Evolutionary conservation across 2,888 invertebrate species (phyloP), one percentile per base, ranked within the genome.

Genomic region (Stratiomys singularior): DNA sequence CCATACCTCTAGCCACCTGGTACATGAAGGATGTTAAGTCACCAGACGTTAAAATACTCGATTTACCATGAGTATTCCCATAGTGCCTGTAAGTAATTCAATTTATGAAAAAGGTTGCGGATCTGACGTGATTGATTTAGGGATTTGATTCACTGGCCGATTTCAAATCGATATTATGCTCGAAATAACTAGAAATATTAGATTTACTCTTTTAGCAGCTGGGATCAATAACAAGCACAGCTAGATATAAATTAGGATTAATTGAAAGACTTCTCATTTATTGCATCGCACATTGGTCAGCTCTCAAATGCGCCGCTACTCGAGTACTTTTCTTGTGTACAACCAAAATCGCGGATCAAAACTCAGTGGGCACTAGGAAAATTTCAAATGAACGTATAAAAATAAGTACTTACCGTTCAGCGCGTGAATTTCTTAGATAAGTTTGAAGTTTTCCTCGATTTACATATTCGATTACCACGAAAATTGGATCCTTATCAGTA

Each of bases 381-480:
- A 52, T 9, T 13, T 4, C 52, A 52, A 52, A 18, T 4, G 18
- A 18, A 52, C 15, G 52, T 52, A 52, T 2, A 4, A 13, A 52
- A 13, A 4, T 18, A 56, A 5, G n/a, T 56, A 27, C 82, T 82
- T 83, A 87, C 77, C 96, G 90, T 84, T 95, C 94, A 0, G 95
- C 95, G 79, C 97, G 89, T 0, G 96, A 96, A 82, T 93, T 93
- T 66, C 97, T 88, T 30, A 98, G 89, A 85, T 94, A 97, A 83
- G 94, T 93, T 86, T 96, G 96, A 77, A 98, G 89, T 87, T 97
- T 97, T 0, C 97, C 97, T 25, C 93, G 90, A 82, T 93, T 92
- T 9, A 97, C 94, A 85, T 94, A 97, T 87, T 98, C 97, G 91
- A 98, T 93, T 82, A 98, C 95, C 25, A 97, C 94, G 84, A 97